Evolutionary conservation across 2,113 vertebrate genomes (phyloP).

Genomic region (Antigone vipio): DNA sequence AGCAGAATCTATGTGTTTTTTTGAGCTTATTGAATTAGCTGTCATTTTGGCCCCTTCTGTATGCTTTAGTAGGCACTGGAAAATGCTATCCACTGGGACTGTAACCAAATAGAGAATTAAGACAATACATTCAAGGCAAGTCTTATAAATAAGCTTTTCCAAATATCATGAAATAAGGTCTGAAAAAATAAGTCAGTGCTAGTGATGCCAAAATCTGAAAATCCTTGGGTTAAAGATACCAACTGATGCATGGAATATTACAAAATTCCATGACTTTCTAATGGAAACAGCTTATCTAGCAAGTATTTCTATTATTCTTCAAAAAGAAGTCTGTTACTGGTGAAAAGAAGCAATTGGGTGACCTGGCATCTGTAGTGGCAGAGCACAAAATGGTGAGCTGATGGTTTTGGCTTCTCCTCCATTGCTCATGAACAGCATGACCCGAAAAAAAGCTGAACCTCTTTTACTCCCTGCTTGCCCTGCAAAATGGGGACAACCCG

Average conservation of each 20-base stretch:
- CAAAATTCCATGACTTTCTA: not conserved
- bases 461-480: not conserved
- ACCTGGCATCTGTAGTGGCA: not conserved
- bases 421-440: not conserved
- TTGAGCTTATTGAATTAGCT: not conserved
- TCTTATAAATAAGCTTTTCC: conserved; percentile 5
- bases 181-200: conserved; percentile 4
- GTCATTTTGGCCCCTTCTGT: not conserved
- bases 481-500: not conserved
- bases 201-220: conserved; percentile 3
- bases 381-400: not conserved
- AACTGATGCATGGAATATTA: not conserved
- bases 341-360: not conserved
- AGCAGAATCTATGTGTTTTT: not conserved
- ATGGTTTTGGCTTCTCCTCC: not conserved
- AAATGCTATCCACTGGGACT: conserved; percentile 5
- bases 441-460: not conserved
- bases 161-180: not conserved
- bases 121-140: not conserved
- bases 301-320: not conserved
- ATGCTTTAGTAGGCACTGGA: not conserved
- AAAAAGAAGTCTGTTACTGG: not conserved
- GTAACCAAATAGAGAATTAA: conserved; percentile 9
- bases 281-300: not conserved
- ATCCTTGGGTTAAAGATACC: not conserved